Percentiles rank a stretch among this genome's conserved stretches.
Conservation (phyloP, 92 coral and sea anemone genomes). For the Metridium senile region DNA sequence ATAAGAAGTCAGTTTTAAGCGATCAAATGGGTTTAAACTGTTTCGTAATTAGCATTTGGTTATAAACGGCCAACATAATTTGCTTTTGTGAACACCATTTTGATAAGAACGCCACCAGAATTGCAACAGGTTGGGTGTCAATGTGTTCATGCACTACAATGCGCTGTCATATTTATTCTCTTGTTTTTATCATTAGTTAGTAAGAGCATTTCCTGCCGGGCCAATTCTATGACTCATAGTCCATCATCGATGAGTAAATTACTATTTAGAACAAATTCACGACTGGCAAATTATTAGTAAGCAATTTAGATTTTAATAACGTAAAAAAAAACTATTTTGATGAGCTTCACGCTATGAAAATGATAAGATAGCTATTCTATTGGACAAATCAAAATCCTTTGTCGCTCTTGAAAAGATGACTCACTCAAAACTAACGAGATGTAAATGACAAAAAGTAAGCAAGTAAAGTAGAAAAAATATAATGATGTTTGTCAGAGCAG, state of each 20-base stretch:
- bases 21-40: background rate
- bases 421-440: background rate
- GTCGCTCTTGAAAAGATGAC: background rate
- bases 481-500: background rate
- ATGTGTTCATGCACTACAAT: background rate
- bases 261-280: background rate
- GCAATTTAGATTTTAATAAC: background rate
- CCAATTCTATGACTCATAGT: background rate
- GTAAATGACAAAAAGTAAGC: background rate
- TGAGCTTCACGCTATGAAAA: background rate
- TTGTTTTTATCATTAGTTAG: background rate
- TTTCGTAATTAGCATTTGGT: background rate
- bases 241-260: background rate
- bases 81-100: conserved; percentile 2
- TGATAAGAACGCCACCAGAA: conserved; percentile 33
- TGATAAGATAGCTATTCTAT: background rate
- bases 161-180: background rate
- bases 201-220: background rate
- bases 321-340: background rate
- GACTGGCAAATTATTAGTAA: background rate
- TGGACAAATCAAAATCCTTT: background rate
- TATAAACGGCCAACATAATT: background rate
- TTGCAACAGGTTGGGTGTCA: conserved; percentile 14
- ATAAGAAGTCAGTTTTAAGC: background rate
- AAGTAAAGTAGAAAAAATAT: background rate